Percentiles rank a stretch among this genome's conserved stretches.
Conservation (phyloP, 2,797 vertebrate species). For the Xenopus petersii region DNA sequence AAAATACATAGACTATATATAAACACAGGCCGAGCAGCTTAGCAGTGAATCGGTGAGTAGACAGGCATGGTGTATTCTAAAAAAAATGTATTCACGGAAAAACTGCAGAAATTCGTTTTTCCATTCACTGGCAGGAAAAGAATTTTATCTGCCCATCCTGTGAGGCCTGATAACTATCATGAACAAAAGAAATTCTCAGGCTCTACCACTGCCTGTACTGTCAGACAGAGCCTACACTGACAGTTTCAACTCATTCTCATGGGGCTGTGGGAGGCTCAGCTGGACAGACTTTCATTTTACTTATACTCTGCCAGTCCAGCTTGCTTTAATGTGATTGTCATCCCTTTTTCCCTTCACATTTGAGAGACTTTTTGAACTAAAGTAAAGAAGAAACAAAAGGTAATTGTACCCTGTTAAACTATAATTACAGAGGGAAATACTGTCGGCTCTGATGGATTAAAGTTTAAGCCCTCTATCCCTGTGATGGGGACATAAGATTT, state of each 20-base stretch:
- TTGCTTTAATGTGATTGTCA: neutral
- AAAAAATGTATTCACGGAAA: too few relatives aligned
- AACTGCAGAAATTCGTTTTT: neutral
- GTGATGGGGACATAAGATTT: too few relatives aligned
- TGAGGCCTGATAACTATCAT: constrained; percentile 13
- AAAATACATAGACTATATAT: too few relatives aligned
- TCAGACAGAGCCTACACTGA: constrained; percentile 4
- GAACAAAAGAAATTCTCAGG: constrained; percentile 3
- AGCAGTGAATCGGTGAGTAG: too few relatives aligned
- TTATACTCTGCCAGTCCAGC: constrained; percentile 3
- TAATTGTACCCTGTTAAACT: neutral
- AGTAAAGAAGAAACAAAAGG: neutral
- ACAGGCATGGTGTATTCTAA: too few relatives aligned
- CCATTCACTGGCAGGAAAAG: neutral
- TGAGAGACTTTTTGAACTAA: neutral
- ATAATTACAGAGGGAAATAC: neutral
- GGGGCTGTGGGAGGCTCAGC: neutral
- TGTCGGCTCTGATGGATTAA: too few relatives aligned
- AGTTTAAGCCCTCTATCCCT: too few relatives aligned
- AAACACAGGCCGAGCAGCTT: too few relatives aligned
- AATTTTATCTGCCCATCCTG: constrained; percentile 15
- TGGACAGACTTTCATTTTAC: neutral
- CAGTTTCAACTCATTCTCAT: neutral
- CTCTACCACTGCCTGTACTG: neutral
- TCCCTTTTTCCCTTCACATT: neutral